Base-by-base conservation (phyloP, 2,888 invertebrate genomes). In the Drosophila neonasuta region DNA sequence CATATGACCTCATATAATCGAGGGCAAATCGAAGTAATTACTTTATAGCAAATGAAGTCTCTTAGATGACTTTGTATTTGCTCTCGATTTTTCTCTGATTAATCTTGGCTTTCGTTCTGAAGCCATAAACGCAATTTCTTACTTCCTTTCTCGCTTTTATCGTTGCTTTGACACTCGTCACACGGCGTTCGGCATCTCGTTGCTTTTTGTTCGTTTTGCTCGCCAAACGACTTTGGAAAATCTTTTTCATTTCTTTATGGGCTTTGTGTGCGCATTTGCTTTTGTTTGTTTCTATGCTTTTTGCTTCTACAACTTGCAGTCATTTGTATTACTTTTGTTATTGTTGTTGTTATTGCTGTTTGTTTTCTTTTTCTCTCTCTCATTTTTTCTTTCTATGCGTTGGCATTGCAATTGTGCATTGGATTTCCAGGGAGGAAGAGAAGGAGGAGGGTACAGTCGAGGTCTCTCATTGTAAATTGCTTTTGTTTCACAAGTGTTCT, bases 221-320 rank as follows among this genome's bases (percentile, higher is more conserved):
- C 63, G 55, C 62, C 75, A 80, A 81, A 84, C 69, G 85, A 75
- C 79, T 81, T 85, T 80, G 68, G 66, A 79, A 80, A 79, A 79
- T 72, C 70, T 76, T 62, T 78, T 71, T 68, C 50, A 67, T 68
- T 74, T 75, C 77, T 66, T 77, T 65, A 68, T 69, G 79, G 46
- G 20, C 48, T 39, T 61, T 54, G 46, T 54, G 39, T 54, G 44
- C 44, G 32, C 48, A 58, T 29, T 59, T 36, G 15, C 7, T 50
- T 11, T 49, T 36, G 45, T 24, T 24, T 24, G 24, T 24, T 24
- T 24, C 24, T 24, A 24, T 24, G 24, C 24, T 30, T 30, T 32
- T 72, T 76, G 76, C 66, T 68, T 72, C 60, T 49, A 68, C 48
- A 79, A 66, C 71, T 74, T 83, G 57, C 69, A 71, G 71, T 80